Conservation (phyloP, 2,113 vertebrate species). For the Ammodytes dubius region DNA sequence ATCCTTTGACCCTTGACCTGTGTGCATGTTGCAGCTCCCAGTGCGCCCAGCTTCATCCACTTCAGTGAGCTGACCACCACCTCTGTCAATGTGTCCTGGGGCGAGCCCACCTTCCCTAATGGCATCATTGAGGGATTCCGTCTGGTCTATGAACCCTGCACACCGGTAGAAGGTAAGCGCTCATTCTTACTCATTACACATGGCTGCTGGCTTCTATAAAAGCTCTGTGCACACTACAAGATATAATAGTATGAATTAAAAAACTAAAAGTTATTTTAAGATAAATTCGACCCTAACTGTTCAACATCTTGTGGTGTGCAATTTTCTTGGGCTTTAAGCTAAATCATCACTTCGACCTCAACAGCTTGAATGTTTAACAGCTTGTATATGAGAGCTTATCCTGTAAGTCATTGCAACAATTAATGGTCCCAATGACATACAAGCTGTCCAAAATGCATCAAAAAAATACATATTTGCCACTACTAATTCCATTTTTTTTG, state of each 20-base stretch:
- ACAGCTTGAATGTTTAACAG: constrained; percentile 12
- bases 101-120: constrained; percentile 91
- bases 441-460: background rate
- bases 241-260: background rate
- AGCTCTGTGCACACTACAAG: constrained; percentile 39
- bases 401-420: constrained; percentile 19
- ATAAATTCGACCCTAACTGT: background rate
- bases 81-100: constrained; percentile 98
- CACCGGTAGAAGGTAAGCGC: constrained; percentile 90
- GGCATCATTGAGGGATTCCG: constrained; percentile 94
- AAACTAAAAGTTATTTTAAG: background rate
- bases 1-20: constrained; percentile 25
- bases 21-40: constrained; percentile 87
- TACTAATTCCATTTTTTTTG: constrained; percentile 51
- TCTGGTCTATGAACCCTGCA: constrained; percentile 94
- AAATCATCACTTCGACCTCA: constrained; percentile 41
- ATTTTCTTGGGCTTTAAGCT: constrained; percentile 39
- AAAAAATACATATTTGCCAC: constrained; percentile 10
- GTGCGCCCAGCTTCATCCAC: constrained; percentile 91
- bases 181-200: background rate
- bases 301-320: constrained; percentile 46
- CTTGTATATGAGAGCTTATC: too few species aligned
- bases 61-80: constrained; percentile 99
- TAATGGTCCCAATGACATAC: too few species aligned
- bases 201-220: constrained; percentile 37